A percentile compares a stretch with the other conserved stretches of the same genome.
Evolutionary conservation across 2,888 invertebrate species (phyloP).

Genomic region (Prostheceraeus crozeri): DNA sequence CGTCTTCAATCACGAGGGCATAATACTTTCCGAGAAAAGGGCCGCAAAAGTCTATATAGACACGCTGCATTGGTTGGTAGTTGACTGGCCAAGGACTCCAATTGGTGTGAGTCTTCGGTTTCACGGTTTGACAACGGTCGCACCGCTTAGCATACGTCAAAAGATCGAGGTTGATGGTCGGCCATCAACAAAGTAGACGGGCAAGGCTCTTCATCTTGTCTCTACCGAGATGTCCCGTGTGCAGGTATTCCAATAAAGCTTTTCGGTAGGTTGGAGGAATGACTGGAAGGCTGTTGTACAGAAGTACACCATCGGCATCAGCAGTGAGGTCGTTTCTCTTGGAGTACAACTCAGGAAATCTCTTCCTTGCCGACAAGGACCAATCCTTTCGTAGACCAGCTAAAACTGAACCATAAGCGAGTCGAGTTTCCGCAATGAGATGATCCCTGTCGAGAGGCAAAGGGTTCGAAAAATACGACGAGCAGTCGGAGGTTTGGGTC

Average conservation of each 20-base stretch:
- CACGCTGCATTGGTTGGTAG: conserved; percentile 19
- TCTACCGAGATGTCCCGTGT: conserved; percentile 10
- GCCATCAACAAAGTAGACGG: conserved; percentile 6
- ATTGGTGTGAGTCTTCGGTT: conserved; percentile 11
- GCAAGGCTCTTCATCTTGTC: conserved; percentile 16
- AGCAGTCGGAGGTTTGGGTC: background rate
- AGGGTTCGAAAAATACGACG: conserved; percentile 8
- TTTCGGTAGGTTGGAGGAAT: conserved; percentile 14
- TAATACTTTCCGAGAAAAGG: conserved; percentile 11
- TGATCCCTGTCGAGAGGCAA: conserved; percentile 4
- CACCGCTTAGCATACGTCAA: background rate
- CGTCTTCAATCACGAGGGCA: conserved; percentile 3
- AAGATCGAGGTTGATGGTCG: conserved; percentile 7
- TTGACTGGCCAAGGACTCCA: conserved; percentile 10
- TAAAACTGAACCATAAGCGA: conserved; percentile 17
- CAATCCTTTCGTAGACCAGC: conserved; percentile 2
- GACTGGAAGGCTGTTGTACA: background rate
- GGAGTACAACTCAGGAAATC: conserved; percentile 10
- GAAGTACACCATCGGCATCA: conserved; percentile 5
- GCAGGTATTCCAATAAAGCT: background rate
- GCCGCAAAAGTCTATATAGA: conserved; percentile 2
- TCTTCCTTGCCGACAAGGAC: conserved; percentile 12
- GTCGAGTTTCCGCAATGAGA: conserved; percentile 10
- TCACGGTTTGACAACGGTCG: background rate
- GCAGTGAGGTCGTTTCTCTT: background rate